Evolutionary conservation across 2,113 vertebrate species (phyloP).

Genomic region (Epinephelus lanceolatus): DNA sequence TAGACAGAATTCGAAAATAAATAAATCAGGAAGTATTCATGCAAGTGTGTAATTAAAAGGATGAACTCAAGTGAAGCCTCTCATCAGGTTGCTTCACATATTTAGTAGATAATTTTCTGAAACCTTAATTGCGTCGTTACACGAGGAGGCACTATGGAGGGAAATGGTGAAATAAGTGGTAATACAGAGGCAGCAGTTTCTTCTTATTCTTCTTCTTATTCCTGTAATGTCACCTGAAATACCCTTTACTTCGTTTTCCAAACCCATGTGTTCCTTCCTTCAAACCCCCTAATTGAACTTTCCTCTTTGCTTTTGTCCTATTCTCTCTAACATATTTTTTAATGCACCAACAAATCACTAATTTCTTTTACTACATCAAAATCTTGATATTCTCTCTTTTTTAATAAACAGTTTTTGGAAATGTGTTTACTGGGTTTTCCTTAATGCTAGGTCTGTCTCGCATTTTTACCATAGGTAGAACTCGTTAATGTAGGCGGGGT

Average conservation of each 20-base stretch:
- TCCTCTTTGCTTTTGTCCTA: background rate
- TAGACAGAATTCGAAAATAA: background rate
- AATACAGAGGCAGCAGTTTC: slow-evolving; percentile 1
- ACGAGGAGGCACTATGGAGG: slow-evolving; percentile 15
- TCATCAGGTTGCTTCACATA: slow-evolving; percentile 43
- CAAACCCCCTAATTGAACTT: background rate
- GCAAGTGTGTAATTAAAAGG: slow-evolving; percentile 46
- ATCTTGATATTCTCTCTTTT: background rate
- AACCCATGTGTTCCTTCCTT: background rate
- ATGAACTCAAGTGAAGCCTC: slow-evolving; percentile 17
- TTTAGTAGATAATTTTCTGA: slow-evolving; percentile 36
- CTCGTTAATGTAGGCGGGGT: no score
- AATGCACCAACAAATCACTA: background rate
- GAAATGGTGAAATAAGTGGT: slow-evolving; percentile 9
- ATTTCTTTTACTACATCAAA: background rate
- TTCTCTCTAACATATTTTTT: background rate
- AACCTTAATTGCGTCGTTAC: slow-evolving; percentile 24
- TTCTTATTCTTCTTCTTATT: no score
- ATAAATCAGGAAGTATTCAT: slow-evolving; percentile 41
- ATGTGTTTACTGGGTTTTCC: background rate
- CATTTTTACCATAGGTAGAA: no score
- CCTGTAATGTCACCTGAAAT: background rate
- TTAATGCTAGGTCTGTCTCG: no score
- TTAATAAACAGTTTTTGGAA: background rate
- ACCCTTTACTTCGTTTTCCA: background rate